A percentile compares a stretch with the other conserved stretches of the same genome.
phyloP scores from a whole-genome alignment of 2,113 vertebrate species.

The Lophochroa leadbeateri region DNA sequence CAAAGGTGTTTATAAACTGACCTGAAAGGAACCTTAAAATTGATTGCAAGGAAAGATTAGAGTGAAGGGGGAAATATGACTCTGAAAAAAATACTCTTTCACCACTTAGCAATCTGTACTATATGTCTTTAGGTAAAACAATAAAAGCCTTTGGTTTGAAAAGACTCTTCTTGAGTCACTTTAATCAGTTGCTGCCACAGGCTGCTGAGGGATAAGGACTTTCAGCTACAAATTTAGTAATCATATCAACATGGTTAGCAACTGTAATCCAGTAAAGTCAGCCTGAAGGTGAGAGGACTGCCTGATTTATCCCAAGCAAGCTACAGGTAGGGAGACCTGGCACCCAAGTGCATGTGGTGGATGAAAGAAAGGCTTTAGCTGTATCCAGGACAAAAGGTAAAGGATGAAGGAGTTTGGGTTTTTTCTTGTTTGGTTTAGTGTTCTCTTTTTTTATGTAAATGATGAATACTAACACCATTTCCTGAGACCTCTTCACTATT shows the following conservation, averaged over 20 bases:
- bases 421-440: not conserved
- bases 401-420: fast-evolving
- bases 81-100: not conserved
- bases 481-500: not conserved
- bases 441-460: not conserved
- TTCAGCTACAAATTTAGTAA: not conserved
- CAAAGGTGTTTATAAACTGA: not conserved
- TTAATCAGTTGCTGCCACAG: not conserved
- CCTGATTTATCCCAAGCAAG: not conserved
- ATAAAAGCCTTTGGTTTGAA: not conserved
- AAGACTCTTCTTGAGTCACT: not conserved
- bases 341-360: not conserved
- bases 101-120: not conserved
- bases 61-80: not conserved
- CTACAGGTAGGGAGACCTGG: not conserved
- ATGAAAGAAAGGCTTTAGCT: not conserved
- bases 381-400: not conserved
- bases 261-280: not conserved
- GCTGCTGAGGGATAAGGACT: not conserved
- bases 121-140: not conserved
- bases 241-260: not conserved
- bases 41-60: not conserved
- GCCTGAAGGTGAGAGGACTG: not conserved
- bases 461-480: not conserved
- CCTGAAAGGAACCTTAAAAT: not conserved